Evolutionary conservation across 2,888 invertebrate species (phyloP), one percentile per base, ranked within the genome.

Genomic region (Eubasilissa splendida): DNA sequence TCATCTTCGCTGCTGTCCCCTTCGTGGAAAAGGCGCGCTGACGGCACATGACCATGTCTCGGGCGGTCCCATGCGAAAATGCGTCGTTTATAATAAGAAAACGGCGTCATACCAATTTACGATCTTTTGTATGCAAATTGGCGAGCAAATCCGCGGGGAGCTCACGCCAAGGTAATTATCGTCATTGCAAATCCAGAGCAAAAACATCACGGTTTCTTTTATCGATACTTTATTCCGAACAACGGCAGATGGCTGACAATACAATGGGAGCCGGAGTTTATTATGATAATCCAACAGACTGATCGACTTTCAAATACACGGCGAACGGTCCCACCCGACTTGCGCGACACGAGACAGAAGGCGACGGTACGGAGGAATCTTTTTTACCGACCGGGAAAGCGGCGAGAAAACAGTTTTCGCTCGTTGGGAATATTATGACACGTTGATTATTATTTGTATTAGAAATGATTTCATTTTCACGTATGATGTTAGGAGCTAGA

Each of bases 41-140:
- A 53, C 22, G 22, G 42, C 53, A 71, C 58, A 58, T n/a, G 11
- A 58, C 9, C 58, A 10, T 58, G 42, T 22, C n/a, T 14, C 12
- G 54, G 14, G 22, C 68, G 50, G 50, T 68, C 33, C 42, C 68
- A 63, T 63, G 63, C 31, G 63, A 63, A 42, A 63, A 33, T 63
- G 71, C 71, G 54, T 71, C 56, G 31, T 5, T 76, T 9, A 14
- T 50, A 77, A 77, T 77, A 70, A 78, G 68, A 66, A 78, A 78
- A 70, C 75, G 31, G 60, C 42, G 54, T 71, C 71, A 33, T 71
- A 71, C 31, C 71, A 66, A 79, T 71, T 75, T 79, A 79, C 79
- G 79, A 79, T 50, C 79, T 79, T 79, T 79, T 79, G 79, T 79
- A 79, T 79, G 79, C 79, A 79, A 73, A 79, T 79, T 33, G 50